These are phyloP conservation scores for Papilio protenor DNA, from an alignment of 2,888 invertebrate genomes.

Conservation along the genomic window DNA sequence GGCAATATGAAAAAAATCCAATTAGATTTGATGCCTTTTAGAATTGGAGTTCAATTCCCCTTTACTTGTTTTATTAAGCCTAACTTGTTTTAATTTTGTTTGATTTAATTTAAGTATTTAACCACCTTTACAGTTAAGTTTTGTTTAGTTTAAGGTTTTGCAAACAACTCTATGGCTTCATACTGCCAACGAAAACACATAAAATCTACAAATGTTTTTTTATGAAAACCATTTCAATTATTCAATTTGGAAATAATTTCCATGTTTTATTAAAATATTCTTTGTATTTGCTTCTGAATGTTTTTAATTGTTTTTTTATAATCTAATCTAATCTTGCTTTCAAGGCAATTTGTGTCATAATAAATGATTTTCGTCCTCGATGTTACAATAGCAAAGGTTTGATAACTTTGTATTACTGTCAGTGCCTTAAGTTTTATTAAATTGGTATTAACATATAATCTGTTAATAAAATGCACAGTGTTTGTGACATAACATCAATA, in stretches of 20 bases:
- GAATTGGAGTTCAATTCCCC: not conserved
- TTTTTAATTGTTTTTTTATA: too few species aligned
- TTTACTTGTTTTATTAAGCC: not conserved
- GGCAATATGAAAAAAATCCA: not conserved
- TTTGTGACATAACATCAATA: not conserved
- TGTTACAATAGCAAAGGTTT: not conserved
- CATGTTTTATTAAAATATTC: not conserved
- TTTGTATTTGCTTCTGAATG: not conserved
- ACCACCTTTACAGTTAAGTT: slow-evolving; percentile 31
- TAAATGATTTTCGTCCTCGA: not conserved
- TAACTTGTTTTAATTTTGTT: not conserved
- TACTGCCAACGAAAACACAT: slow-evolving; percentile 2
- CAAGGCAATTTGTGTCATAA: too few species aligned
- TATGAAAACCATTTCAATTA: not conserved
- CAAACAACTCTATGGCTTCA: not conserved
- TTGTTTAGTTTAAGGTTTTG: not conserved
- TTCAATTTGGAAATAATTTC: too few species aligned
- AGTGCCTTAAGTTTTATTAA: slow-evolving; percentile 5
- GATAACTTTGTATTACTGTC: not conserved
- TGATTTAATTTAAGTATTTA: slow-evolving; percentile 24
- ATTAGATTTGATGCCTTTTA: too few species aligned
- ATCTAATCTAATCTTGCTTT: not conserved
- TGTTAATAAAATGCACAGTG: not conserved
- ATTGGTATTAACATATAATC: not conserved
- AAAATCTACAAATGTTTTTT: not conserved